Percentiles rank a stretch among this genome's conserved stretches.
phyloP scores from a whole-genome alignment of 2,888 invertebrate genomes.

The Caenorhabditis sp. region DNA sequence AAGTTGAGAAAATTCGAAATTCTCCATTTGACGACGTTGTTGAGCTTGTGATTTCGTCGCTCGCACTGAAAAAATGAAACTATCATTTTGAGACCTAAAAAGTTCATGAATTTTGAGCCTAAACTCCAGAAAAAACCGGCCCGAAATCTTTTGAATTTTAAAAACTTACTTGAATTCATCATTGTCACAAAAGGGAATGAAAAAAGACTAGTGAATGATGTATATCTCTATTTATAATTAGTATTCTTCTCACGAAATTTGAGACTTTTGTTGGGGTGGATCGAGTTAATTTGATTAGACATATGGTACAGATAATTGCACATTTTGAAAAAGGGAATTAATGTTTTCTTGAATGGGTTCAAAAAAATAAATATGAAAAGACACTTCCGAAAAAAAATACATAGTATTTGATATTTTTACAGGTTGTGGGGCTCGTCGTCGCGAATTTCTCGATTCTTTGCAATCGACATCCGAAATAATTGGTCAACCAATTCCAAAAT shows the following conservation, averaged over 20 bases:
- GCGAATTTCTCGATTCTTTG: constrained; percentile 36
- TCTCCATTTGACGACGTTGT: constrained; percentile 86
- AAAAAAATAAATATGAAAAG: too few species aligned
- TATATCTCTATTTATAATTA: constrained; percentile 7
- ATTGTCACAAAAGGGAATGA: not conserved
- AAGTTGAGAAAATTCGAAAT: constrained; percentile 93
- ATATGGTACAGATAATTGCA: too few species aligned
- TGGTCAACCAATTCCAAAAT: constrained; percentile 46
- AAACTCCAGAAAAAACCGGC: too few species aligned
- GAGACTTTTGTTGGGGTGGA: constrained; percentile 10
- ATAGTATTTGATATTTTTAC: too few species aligned
- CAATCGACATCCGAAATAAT: constrained; percentile 32
- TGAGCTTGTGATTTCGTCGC: constrained; percentile 50
- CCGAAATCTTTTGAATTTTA: not conserved
- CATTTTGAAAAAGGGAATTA: too few species aligned
- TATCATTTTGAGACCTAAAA: too few species aligned
- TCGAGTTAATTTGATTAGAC: constrained; percentile 28
- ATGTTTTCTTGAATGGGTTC: too few species aligned
- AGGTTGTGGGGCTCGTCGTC: constrained; percentile 39
- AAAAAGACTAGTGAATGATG: too few species aligned
- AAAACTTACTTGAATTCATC: not conserved
- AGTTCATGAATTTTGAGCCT: too few species aligned
- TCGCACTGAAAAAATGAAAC: constrained; percentile 11
- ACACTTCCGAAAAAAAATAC: too few species aligned
- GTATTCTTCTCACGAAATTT: constrained; percentile 25